Evolutionary conservation across 64 coral and sea anemone genomes (phyloP), one percentile per base, ranked within the genome.

Genomic region (Acropora tenuis): DNA sequence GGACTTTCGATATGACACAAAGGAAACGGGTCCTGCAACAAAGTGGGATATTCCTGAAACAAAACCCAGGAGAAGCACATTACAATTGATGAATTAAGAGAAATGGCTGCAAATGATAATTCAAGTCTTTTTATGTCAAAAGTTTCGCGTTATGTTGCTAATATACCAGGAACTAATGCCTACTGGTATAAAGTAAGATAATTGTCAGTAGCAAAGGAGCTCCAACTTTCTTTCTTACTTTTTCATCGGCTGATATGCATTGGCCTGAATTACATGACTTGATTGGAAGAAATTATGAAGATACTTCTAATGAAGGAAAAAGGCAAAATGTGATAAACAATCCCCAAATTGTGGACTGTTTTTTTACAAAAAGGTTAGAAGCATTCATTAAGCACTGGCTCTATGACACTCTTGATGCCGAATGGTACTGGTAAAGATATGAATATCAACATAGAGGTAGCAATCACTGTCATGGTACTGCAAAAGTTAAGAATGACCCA

Each of bases 391-490:
- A 82, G 60, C 57, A 57, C 59, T 87, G 85, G 85, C 59, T 87
- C 13, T 87, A 87, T 87, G 52, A 74, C 10, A 87, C 85, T 74
- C 68, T 87, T 74, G 63, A 75, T 87, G 61, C 85, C 13, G 5
- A 87, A 40, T 87, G 85, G 85, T 69, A 87, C 46, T 87, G 65
- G 85, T 87, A 73, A 19, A 87, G 85, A 49, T 87, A 43, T 87
- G 85, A 87, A 75, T 87, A 87, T 17, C 85, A 87, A 48, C 41
- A 71, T 75, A 87, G 85, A 75, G 85, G 85, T 48, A 87, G 85
- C 73, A 87, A 75, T 87, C 63, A 87, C 45, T 87, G 85, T 75
- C 85, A 87, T 87, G 85, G 85, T 75, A 87, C 85, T 74, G 85
- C 85, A 73, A 87, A 87, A 75, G 43, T 87, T 19, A 74, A 87